These are phyloP conservation scores for Platorchestia sp. DNA, from an alignment of 1,140 invertebrate species.

Conservation along the genomic window DNA sequence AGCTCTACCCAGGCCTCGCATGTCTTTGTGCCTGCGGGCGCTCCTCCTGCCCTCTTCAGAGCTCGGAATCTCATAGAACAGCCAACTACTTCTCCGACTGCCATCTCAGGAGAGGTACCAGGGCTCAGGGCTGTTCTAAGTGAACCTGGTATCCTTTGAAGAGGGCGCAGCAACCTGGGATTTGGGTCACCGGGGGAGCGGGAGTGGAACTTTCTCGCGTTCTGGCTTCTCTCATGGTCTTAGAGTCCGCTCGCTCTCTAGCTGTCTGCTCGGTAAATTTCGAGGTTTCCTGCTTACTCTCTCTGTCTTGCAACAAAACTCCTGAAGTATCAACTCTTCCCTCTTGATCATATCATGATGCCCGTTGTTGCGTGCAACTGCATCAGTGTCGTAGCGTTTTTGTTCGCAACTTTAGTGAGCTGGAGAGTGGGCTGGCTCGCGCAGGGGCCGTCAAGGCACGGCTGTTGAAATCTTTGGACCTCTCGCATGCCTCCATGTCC, in stretches of 20 bases:
- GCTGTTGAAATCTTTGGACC: slow-evolving; percentile 45
- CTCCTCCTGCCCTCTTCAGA: slow-evolving; percentile 63
- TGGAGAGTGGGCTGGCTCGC: neutral
- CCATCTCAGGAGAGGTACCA: slow-evolving; percentile 67
- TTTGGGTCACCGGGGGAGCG: slow-evolving; percentile 62
- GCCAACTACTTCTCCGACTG: slow-evolving; percentile 66
- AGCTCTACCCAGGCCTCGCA: neutral
- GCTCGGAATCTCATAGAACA: slow-evolving; percentile 68
- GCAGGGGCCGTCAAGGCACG: neutral
- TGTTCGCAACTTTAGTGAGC: neutral
- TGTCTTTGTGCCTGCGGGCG: neutral
- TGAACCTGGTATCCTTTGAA: slow-evolving; percentile 65
- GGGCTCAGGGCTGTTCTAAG: slow-evolving; percentile 69
- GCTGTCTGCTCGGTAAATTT: slow-evolving; percentile 60
- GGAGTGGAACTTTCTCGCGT: slow-evolving; percentile 59
- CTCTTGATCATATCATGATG: slow-evolving; percentile 22
- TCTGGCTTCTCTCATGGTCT: neutral
- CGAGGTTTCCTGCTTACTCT: slow-evolving; percentile 55
- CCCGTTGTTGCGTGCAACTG: neutral
- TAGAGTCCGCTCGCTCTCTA: slow-evolving; percentile 43
- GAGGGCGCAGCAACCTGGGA: slow-evolving; percentile 64
- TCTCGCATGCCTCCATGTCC: slow-evolving; percentile 66
- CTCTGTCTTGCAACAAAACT: neutral
- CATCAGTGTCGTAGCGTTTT: slow-evolving; percentile 4
- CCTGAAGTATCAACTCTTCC: neutral